Evolutionary conservation across 2,888 invertebrate species (phyloP), one percentile per base, ranked within the genome.

Genomic region (Cabera pusaria): DNA sequence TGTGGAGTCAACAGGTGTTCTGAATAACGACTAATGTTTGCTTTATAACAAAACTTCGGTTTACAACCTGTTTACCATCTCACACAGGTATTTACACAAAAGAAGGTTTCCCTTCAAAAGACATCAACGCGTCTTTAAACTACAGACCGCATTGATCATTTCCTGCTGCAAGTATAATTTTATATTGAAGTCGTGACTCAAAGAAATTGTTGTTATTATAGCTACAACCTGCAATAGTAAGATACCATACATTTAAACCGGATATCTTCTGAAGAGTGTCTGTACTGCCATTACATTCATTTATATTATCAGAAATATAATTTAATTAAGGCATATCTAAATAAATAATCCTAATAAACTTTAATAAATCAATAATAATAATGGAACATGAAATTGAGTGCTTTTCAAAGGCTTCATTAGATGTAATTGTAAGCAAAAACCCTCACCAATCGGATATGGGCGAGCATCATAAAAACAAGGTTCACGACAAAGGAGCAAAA

Each of bases 1-100:
- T 85, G 84, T 60, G 57, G 37, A 54, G 56, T 65, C 73, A 78
- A 84, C 86, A 86, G 85, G 86, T 86, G 84, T 59, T 69, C 45
- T 59, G 11, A 4, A 5, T 26, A 41, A 45, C 20, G 26, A 26
- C 33, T 38, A 36, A 19, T 11, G 18, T 48, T 46, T 44, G 25
- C 40, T 32, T 29, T 8, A 10, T 33, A 36, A 34, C 26, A 34
- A 20, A 31, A 6, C 5, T 2, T 22, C 32, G 8, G 29, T 39
- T 34, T 6, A 10, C 17, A 19, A 9, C 7, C 18, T 32, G 17
- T 31, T 38, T 11, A 23, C 25, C 1, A 19, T 12, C 9, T 6
- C 2, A 6, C 7, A 14, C 2, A 6, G 14, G 25, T 32, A 10
- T 17, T 27, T 38, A 4, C 7, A 3, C 3, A 31, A 20, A 23